These are phyloP conservation scores for Brachymystax lenok DNA, from an alignment of 2,797 vertebrate species.

Conservation along the genomic window DNA sequence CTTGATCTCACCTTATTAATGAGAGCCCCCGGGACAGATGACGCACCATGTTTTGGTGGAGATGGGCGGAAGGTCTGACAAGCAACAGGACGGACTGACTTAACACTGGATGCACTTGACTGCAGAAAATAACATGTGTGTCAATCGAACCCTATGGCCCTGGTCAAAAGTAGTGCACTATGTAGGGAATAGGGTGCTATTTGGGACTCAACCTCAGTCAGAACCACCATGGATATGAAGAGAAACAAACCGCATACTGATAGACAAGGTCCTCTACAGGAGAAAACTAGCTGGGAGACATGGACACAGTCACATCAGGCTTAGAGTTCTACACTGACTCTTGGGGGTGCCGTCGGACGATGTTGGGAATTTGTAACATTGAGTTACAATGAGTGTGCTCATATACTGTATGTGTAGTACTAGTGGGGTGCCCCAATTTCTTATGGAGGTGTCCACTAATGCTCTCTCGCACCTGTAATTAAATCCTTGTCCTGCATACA, in stretches of 20 bases:
- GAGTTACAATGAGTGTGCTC: too few relatives aligned
- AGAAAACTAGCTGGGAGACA: neutral
- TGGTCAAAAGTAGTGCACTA: too few relatives aligned
- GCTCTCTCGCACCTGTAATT: too few relatives aligned
- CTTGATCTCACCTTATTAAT: slow-evolving; percentile 68
- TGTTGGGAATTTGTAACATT: too few relatives aligned
- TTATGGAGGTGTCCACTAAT: too few relatives aligned
- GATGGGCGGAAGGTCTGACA: neutral
- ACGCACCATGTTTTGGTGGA: slow-evolving; percentile 18
- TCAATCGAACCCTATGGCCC: slow-evolving; percentile 36
- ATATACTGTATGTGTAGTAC: too few relatives aligned
- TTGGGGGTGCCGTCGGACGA: too few relatives aligned
- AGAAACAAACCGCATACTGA: slow-evolving; percentile 35
- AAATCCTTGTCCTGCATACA: too few relatives aligned
- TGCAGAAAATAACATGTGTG: slow-evolving; percentile 11
- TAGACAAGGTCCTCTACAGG: slow-evolving; percentile 12
- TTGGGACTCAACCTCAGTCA: slow-evolving; percentile 23
- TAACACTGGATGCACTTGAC: too few relatives aligned
- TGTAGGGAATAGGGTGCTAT: slow-evolving; percentile 17
- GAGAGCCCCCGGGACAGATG: slow-evolving; percentile 44
- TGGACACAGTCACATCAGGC: slow-evolving; percentile 8
- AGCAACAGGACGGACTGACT: neutral
- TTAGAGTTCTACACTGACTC: neutral
- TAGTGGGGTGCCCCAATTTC: too few relatives aligned
- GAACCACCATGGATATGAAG: neutral